Conservation (phyloP, 92 coral and sea anemone species). For the Epizoanthus ramosus region DNA sequence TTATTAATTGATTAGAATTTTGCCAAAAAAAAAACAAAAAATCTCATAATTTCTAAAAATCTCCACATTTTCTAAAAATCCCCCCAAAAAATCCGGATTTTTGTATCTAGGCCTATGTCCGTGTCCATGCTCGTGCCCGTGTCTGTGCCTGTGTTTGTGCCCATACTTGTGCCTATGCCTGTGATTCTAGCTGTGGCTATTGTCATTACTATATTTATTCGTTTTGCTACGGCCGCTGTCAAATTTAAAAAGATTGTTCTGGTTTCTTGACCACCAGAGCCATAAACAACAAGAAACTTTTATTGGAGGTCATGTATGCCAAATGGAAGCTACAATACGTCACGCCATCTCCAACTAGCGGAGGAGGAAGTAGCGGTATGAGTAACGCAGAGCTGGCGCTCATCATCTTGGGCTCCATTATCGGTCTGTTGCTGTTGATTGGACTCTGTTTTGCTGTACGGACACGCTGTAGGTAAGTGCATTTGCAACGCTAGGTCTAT, state of each 20-base stretch:
- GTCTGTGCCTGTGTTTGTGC: neutral
- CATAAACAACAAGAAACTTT: slow-evolving; percentile 60
- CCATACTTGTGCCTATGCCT: neutral
- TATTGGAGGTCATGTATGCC: slow-evolving; percentile 72
- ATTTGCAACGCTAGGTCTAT: neutral
- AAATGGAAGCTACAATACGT: slow-evolving; percentile 84
- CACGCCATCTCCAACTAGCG: slow-evolving; percentile 51
- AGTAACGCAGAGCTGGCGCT: slow-evolving; percentile 85
- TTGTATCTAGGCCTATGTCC: too few relatives aligned
- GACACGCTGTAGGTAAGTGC: slow-evolving; percentile 75
- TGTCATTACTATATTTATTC: neutral
- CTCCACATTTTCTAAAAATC: too few relatives aligned
- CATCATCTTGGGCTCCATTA: slow-evolving; percentile 72
- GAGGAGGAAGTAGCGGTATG: slow-evolving; percentile 39
- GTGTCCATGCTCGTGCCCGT: too few relatives aligned
- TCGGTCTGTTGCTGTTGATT: slow-evolving; percentile 67
- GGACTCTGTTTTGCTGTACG: slow-evolving; percentile 80
- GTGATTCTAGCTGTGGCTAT: neutral
- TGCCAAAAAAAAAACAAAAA: too few relatives aligned
- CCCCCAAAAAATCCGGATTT: too few relatives aligned
- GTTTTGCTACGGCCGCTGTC: neutral
- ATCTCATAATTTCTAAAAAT: too few relatives aligned
- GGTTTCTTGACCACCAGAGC: slow-evolving; percentile 37
- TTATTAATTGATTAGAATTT: too few relatives aligned
- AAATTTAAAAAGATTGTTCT: too few relatives aligned